phyloP scores from a whole-genome alignment of 2,888 invertebrate genomes.

The Globia sparganii region DNA sequence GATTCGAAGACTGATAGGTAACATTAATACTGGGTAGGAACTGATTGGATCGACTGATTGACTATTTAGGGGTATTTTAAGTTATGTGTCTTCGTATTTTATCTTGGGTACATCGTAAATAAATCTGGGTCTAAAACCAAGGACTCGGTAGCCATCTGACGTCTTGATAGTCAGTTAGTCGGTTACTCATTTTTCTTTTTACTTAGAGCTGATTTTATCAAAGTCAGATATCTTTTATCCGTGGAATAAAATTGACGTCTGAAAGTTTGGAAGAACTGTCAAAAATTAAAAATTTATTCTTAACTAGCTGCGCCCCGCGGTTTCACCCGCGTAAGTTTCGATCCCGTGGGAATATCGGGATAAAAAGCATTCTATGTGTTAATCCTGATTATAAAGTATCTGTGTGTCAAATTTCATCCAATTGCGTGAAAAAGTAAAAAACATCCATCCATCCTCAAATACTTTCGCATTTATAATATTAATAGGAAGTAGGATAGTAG shows the following conservation, averaged over 20 bases:
- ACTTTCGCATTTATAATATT: no score
- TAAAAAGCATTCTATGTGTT: no score
- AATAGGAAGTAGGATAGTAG: no score
- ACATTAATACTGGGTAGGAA: conserved; percentile 80
- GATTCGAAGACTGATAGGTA: conserved; percentile 80
- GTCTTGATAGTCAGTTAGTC: not conserved
- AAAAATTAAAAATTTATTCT: not conserved
- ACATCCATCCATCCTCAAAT: no score
- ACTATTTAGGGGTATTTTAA: conserved; percentile 65
- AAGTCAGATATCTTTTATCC: not conserved
- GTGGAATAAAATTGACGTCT: not conserved
- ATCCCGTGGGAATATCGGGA: no score
- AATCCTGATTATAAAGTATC: no score
- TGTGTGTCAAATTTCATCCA: no score
- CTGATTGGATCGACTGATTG: conserved; percentile 81
- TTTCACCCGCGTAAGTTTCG: no score
- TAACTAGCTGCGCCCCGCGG: no score
- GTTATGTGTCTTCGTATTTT: conserved; percentile 47
- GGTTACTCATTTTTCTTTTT: not conserved
- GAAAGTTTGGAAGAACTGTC: not conserved
- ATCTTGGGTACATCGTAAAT: conserved; percentile 29
- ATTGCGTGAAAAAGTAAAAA: no score
- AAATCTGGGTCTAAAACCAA: conserved; percentile 7
- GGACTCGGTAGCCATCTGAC: not conserved
- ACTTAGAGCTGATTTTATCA: not conserved